phyloP scores from a whole-genome alignment of 2,888 invertebrate species.

The Agrotis segetum region DNA sequence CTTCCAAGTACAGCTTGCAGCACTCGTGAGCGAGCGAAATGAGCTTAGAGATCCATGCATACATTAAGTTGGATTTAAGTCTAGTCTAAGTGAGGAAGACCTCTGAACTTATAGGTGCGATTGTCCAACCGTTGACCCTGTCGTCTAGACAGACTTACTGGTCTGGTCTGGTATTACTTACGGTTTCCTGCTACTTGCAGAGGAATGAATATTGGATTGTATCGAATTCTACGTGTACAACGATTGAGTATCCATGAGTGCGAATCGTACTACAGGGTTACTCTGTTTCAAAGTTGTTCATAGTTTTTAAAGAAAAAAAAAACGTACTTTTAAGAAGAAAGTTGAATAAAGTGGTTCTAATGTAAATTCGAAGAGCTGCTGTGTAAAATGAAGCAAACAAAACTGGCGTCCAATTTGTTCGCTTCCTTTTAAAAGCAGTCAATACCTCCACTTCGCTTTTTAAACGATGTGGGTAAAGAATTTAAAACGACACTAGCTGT shows the following conservation, averaged over 20 bases:
- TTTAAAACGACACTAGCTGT: conserved; percentile 49
- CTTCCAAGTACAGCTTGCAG: conserved; percentile 62
- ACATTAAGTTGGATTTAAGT: conserved; percentile 66
- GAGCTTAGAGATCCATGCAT: conserved; percentile 63
- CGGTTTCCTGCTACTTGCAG: conserved; percentile 58
- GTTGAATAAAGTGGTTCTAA: conserved; percentile 3
- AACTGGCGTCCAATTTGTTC: conserved; percentile 24
- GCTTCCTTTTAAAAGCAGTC: conserved; percentile 33
- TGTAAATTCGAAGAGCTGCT: conserved; percentile 16
- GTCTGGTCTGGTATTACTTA: conserved; percentile 59
- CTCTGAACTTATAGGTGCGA: conserved; percentile 63
- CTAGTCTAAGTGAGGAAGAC: conserved; percentile 62
- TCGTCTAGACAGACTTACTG: conserved; percentile 65
- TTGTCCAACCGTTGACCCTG: conserved; percentile 68
- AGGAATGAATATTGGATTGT: conserved; percentile 55
- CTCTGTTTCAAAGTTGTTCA: neutral
- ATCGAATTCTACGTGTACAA: conserved; percentile 36
- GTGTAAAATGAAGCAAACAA: conserved; percentile 15
- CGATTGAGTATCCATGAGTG: conserved; percentile 15
- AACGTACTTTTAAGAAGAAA: neutral
- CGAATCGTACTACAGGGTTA: neutral
- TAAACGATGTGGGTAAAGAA: conserved; percentile 38
- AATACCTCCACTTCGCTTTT: conserved; percentile 36
- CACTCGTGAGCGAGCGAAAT: conserved; percentile 61
- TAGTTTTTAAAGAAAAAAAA: neutral